These are phyloP conservation scores for Furcifer pardalis DNA, from an alignment of 2,797 vertebrate genomes.

Conservation along the genomic window DNA sequence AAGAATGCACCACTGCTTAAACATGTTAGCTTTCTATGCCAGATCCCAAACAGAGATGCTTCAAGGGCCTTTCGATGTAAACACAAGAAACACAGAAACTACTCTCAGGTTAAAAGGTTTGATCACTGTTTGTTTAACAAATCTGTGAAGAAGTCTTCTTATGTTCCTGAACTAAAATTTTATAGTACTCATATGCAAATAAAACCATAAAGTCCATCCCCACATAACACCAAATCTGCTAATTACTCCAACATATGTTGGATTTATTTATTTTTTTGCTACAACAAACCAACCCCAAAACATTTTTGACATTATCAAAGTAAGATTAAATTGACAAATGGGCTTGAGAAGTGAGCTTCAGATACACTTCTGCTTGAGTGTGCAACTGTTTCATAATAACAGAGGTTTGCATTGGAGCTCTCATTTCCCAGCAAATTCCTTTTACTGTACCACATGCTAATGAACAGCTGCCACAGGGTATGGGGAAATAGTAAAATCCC, in stretches of 20 bases:
- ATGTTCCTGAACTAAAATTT: background rate
- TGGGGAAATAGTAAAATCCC: slow-evolving; percentile 40
- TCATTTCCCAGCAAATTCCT: slow-evolving; percentile 22
- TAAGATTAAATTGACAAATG: slow-evolving; percentile 28
- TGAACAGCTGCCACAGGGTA: slow-evolving; percentile 49
- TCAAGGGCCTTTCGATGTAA: background rate
- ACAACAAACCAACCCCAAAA: background rate
- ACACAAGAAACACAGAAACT: background rate
- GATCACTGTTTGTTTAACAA: slow-evolving; percentile 19
- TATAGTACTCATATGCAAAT: background rate
- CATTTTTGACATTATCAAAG: slow-evolving; percentile 32
- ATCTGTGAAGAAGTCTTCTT: background rate
- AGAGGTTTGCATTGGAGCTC: background rate
- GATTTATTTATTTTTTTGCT: slow-evolving; percentile 35
- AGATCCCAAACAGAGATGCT: background rate
- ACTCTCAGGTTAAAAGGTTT: background rate
- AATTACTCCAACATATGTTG: background rate
- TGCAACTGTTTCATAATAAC: slow-evolving; percentile 7
- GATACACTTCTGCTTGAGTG: rapidly evolving
- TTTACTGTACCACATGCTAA: slow-evolving; percentile 44
- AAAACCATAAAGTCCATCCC: slow-evolving; percentile 24
- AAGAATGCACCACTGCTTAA: too few species aligned
- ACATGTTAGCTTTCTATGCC: too few species aligned
- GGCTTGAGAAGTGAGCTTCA: slow-evolving; percentile 23
- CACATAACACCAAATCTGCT: slow-evolving; percentile 10